Evolutionary conservation across 2,797 vertebrate species (phyloP), one percentile per base, ranked within the genome.

Genomic region (Darevskia nairensis): DNA sequence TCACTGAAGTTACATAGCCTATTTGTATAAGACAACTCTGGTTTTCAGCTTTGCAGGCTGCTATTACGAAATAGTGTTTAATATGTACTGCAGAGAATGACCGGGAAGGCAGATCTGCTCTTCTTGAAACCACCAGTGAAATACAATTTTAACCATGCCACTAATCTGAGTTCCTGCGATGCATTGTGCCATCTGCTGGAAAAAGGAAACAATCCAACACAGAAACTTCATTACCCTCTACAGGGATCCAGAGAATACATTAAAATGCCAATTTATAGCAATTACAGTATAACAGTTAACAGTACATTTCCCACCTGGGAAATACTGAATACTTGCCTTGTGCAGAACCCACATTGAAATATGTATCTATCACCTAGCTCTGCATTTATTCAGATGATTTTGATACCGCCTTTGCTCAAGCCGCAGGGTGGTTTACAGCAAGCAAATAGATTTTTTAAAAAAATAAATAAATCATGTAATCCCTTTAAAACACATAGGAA

Each of bases 221-320:
- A n/a, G 2, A 77, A 55, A 75, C 4, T 89, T 35, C 81, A 15
- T 32, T 79, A 55, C 81, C 55, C 35, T 87, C 71, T 89, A 7
- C 83, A 85, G 80, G 55, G 64, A 17, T 2, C 0, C 2, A 85
- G 9, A 87, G 77, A 8, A 27, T 75, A 84, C 55, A 91, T 84
- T 11, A 17, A 50, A 46, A 77, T 46, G 15, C 1, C 55, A 69
- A 77, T 3, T 0, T 1, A 15, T 59, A 3, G 21, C 27, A 4
- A 44, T 2, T 71, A 35, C 35, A 35, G 35, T 35, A 6, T 29
- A 64, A 84, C 10, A 61, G 35, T 66, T n/a, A 50, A 64, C 21
- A n/a, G 17, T 75, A 32, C 4, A 59, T 69, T 69, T 80, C 44
- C 23, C 6, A 64, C 19, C 32, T 55, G 23, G 23, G 32, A 32